Evolutionary conservation across 2,113 vertebrate species (phyloP), one percentile per base, ranked within the genome.

Genomic region (Thomomys bottae): DNA sequence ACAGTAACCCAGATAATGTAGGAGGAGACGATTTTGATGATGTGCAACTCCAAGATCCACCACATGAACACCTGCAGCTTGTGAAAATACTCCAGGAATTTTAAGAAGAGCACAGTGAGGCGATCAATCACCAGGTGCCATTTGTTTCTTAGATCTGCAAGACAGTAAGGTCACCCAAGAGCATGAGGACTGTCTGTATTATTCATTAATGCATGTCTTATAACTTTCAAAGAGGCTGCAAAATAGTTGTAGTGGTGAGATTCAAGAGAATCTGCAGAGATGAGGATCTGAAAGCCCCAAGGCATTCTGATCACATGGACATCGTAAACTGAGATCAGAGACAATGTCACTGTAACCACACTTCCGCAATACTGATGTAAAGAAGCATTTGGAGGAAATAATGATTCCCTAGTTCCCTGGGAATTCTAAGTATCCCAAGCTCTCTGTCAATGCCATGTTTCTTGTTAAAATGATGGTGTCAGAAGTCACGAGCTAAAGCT

Each of bases 101-200:
- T 99, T 95, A 99, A 97, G 96, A 99, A 99, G 49, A 99, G 98
- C 92, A 99, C 99, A 0, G 99, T 99, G 83, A 99, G 98, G 10
- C 99, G 99, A 95, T 99, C 99, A 0, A 99, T 98, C 93, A 99
- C 99, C 94, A 99, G 96, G 78, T 99, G 99, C 99, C 99, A 99
- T 87, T 99, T 99, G 95, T 98, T 99, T 94, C 97, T 99, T 93
- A 99, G 97, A 94, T 99, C 99, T 99, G 97, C 68, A 96, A 96
- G 84, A 76, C 11, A 95, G 61, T 6, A 81, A 84, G 8, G 14
- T 45, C 6, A 67, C 0, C 42, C 8, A 26, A 38, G 67, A 70
- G 30, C n/a, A 42, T 67, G 28, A 34, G 21, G 14, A 23, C 8
- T 6, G 6, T 21, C 11, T 1, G 1, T 18, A 42, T 77, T 77